These are phyloP conservation scores for Leptopilina myrica DNA, from an alignment of 2,888 invertebrate species.

Conservation along the genomic window DNA sequence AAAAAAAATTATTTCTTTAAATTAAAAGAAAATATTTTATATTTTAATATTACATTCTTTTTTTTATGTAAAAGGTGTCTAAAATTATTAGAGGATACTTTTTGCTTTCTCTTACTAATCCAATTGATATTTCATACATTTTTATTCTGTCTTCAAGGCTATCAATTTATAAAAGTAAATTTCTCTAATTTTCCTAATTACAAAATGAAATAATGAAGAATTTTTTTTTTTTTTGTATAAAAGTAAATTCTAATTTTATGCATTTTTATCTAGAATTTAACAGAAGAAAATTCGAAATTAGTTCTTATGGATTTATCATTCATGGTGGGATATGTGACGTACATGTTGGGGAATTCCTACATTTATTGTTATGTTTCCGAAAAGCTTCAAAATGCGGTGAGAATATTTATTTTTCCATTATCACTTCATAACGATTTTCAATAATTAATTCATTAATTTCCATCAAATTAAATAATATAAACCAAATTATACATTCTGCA, in stretches of 20 bases:
- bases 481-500: no score
- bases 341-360: slow-evolving; percentile 44
- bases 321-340: slow-evolving; percentile 4
- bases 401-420: background rate
- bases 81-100: slow-evolving; percentile 1
- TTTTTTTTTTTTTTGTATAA: background rate
- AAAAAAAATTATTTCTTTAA: no score
- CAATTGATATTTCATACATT: background rate
- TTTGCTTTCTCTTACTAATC: background rate
- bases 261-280: background rate
- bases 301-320: background rate
- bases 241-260: background rate
- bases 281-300: background rate
- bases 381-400: slow-evolving; percentile 33
- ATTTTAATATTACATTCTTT: background rate
- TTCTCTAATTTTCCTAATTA: background rate
- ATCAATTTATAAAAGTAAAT: background rate
- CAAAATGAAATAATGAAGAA: background rate
- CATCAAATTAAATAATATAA: no score
- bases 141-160: background rate
- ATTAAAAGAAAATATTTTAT: no score
- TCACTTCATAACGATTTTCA: no score
- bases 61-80: background rate
- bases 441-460: background rate
- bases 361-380: slow-evolving; percentile 53